These are phyloP conservation scores for Paracentrotus lividus DNA, from an alignment of 53 echinoderm and acorn worm species.

Conservation along the genomic window DNA sequence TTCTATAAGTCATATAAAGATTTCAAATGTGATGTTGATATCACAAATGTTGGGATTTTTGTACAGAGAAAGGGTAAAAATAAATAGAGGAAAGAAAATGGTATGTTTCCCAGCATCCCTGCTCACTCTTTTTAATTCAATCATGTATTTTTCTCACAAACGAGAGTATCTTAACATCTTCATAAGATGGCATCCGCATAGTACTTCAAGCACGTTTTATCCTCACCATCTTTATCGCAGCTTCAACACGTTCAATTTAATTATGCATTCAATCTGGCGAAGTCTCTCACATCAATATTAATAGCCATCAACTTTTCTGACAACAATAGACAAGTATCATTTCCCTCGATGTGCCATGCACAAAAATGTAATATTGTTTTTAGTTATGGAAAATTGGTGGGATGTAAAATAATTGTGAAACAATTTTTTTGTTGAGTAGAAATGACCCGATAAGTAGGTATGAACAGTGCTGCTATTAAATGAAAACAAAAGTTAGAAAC, in stretches of 20 bases:
- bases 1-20: neutral
- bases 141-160: neutral
- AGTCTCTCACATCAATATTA: neutral
- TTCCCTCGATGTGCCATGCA: no score
- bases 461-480: no score
- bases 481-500: no score
- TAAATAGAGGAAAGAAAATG: neutral
- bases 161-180: conserved; percentile 31
- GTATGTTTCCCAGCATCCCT: neutral
- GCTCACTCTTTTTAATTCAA: conserved; percentile 11
- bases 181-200: conserved; percentile 1
- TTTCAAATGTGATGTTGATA: neutral
- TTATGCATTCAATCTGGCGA: conserved; percentile 11
- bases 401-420: no score
- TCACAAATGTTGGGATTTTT: neutral
- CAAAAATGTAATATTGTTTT: no score
- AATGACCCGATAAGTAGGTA: no score
- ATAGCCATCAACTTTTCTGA: neutral
- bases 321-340: no score
- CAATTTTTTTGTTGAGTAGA: no score
- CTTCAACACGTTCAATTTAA: neutral
- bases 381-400: no score
- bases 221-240: neutral
- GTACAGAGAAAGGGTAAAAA: neutral
- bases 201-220: neutral